Conservation (phyloP, 2,888 invertebrate genomes). For the Frankliniella intonsa region DNA sequence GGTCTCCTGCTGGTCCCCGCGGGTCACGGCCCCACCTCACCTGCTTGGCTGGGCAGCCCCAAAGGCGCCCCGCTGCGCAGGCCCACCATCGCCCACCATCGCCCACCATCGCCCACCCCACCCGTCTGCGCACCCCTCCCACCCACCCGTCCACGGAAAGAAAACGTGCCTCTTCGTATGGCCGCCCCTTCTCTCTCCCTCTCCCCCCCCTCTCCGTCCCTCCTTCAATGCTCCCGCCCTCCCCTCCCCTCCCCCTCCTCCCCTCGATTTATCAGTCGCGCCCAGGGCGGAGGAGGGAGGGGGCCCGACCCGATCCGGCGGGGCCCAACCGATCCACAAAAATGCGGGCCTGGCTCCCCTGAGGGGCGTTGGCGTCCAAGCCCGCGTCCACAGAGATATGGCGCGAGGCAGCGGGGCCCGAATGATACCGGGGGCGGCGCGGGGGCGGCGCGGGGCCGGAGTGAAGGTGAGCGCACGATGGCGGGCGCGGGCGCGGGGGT, state of each 20-base stretch:
- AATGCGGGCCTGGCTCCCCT: conserved; percentile 6
- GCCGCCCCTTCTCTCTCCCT: not conserved
- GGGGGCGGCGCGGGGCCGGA: not conserved
- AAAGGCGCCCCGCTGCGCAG: no score
- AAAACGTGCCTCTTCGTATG: not conserved
- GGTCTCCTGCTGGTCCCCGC: not conserved
- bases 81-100: no score
- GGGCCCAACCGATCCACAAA: not conserved
- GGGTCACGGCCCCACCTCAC: not conserved
- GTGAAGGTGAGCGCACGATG: not conserved
- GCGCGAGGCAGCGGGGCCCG: not conserved
- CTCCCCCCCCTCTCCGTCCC: not conserved
- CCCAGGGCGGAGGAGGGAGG: not conserved
- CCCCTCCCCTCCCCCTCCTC: not conserved
- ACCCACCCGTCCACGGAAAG: not conserved
- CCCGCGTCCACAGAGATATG: not conserved
- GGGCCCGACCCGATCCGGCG: not conserved
- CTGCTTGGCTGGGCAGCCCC: not conserved
- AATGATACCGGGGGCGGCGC: not conserved
- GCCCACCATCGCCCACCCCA: no score
- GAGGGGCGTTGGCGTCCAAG: not conserved
- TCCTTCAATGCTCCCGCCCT: not conserved
- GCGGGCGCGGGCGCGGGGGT: not conserved
- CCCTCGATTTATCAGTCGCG: conserved; percentile 4
- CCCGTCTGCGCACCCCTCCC: not conserved